Evolutionary conservation across 2,888 invertebrate species (phyloP).

Genomic region (Acleris sparsana): DNA sequence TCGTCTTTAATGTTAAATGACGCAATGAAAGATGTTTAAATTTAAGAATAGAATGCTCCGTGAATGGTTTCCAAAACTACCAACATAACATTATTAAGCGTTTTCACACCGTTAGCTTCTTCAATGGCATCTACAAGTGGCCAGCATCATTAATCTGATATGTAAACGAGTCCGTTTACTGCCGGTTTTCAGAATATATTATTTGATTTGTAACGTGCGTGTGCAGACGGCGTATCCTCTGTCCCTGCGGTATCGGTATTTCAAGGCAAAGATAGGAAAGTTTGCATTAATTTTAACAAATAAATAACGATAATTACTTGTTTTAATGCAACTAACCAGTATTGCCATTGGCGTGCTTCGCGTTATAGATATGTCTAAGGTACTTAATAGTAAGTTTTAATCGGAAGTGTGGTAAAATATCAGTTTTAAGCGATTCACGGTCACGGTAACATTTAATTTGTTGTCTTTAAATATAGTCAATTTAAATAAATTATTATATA

Average conservation of each 20-base stretch:
- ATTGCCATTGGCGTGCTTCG: background rate
- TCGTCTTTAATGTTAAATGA: conserved; percentile 10
- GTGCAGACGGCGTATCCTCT: conserved; percentile 24
- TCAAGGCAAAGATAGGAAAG: conserved; percentile 20
- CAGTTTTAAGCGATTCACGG: no score
- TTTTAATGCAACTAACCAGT: no score
- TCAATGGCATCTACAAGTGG: conserved; percentile 22
- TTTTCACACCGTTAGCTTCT: conserved; percentile 34
- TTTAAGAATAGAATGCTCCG: conserved; percentile 15
- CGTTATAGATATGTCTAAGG: background rate
- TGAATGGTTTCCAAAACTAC: conserved; percentile 6
- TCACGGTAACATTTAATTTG: no score
- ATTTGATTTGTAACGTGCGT: conserved; percentile 30
- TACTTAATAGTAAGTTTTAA: background rate
- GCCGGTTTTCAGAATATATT: conserved; percentile 28
- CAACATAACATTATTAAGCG: conserved; percentile 22
- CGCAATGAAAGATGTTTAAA: conserved; percentile 7
- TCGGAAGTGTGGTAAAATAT: no score
- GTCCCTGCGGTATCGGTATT: conserved; percentile 14
- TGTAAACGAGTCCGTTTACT: conserved; percentile 23
- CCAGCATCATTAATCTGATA: conserved; percentile 26
- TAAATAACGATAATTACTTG: background rate
- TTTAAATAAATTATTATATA: no score
- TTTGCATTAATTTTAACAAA: conserved; percentile 4
- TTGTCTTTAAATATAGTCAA: no score